These are phyloP conservation scores for Chloroclystis v-ata DNA, from an alignment of 2,888 invertebrate species.

Conservation along the genomic window DNA sequence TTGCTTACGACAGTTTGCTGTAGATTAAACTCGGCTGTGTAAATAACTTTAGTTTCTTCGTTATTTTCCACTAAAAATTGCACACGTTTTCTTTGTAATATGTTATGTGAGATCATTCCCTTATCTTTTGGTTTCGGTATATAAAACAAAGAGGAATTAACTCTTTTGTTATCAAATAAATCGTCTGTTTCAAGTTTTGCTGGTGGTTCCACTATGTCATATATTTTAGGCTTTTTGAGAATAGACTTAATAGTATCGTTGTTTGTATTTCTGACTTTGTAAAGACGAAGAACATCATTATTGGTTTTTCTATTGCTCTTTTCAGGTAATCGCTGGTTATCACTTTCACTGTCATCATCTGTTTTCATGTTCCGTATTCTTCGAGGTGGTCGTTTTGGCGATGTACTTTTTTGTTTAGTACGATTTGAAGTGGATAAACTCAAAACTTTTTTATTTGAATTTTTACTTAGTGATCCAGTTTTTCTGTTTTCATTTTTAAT, in stretches of 20 bases:
- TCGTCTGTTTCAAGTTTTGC: constrained; percentile 54
- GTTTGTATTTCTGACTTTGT: constrained; percentile 56
- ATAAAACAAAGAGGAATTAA: constrained; percentile 79
- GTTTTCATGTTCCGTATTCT: constrained; percentile 68
- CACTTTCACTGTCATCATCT: constrained; percentile 74
- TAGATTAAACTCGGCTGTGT: constrained; percentile 69
- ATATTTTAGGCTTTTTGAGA: constrained; percentile 76
- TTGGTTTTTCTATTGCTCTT: constrained; percentile 48
- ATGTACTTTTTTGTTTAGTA: constrained; percentile 69
- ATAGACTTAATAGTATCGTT: constrained; percentile 78
- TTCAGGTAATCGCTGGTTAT: constrained; percentile 62
- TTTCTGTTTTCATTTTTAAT: constrained; percentile 68
- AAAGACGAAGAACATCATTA: constrained; percentile 43
- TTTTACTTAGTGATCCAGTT: constrained; percentile 53
- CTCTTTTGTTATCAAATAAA: constrained; percentile 51
- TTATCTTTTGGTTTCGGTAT: constrained; percentile 77
- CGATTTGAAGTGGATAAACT: constrained; percentile 51
- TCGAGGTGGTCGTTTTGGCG: constrained; percentile 81
- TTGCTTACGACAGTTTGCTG: constrained; percentile 51
- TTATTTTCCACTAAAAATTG: constrained; percentile 83
- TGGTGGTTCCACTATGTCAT: constrained; percentile 46
- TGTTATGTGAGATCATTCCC: constrained; percentile 47
- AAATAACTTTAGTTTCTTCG: constrained; percentile 73
- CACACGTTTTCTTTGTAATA: constrained; percentile 81
- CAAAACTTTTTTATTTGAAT: constrained; percentile 54